Evolutionary conservation across 64 coral and sea anemone genomes (phyloP).

Genomic region (Porites lutea): DNA sequence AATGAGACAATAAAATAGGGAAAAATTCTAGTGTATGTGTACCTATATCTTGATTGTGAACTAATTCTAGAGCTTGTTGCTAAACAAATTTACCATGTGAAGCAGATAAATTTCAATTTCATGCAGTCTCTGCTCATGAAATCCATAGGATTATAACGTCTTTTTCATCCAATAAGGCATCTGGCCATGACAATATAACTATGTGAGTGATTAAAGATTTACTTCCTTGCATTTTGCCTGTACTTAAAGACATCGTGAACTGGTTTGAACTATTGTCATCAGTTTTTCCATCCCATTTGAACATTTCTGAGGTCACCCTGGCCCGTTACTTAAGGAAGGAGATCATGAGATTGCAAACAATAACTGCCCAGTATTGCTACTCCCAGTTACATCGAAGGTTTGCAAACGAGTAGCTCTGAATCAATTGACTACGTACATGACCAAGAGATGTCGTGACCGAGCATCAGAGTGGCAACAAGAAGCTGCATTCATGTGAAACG

Average conservation of each 20-base stretch:
- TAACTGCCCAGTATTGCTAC: constrained; percentile 37
- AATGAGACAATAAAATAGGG: no score
- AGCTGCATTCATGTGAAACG: constrained; percentile 64
- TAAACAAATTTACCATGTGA: not conserved
- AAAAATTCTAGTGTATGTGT: no score
- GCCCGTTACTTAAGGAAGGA: not conserved
- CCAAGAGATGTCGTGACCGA: constrained; percentile 44
- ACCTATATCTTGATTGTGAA: no score
- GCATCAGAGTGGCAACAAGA: constrained; percentile 59
- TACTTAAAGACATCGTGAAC: constrained; percentile 49
- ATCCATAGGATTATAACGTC: constrained; percentile 38
- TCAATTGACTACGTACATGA: constrained; percentile 57
- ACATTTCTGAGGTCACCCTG: constrained; percentile 11
- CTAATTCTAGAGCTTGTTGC: no score
- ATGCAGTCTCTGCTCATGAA: constrained; percentile 23
- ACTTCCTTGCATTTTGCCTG: constrained; percentile 17
- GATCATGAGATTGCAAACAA: no score
- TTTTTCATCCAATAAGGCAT: constrained; percentile 52
- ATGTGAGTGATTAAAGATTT: constrained; percentile 52
- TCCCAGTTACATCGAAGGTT: constrained; percentile 57
- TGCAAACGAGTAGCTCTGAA: constrained; percentile 73
- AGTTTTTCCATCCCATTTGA: constrained; percentile 42
- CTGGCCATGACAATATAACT: constrained; percentile 49
- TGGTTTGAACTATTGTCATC: constrained; percentile 24
- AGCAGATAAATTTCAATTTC: constrained; percentile 44